Conservation (phyloP, 2,888 invertebrate genomes). For the Xanthia togata region DNA sequence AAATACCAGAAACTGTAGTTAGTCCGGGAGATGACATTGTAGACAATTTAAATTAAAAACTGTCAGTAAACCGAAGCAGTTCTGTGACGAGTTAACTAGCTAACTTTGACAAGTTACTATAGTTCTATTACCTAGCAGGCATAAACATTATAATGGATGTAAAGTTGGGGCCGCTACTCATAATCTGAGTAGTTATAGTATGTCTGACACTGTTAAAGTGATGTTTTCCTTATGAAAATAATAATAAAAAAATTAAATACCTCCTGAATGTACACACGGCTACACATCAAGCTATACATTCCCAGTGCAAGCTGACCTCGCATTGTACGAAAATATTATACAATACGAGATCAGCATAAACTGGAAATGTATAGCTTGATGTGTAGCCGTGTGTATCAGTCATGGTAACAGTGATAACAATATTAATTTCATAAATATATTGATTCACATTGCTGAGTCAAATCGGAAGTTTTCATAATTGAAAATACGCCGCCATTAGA, state of each 20-base stretch:
- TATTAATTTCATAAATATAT: not conserved
- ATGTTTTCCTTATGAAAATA: not conserved
- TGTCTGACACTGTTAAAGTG: not conserved
- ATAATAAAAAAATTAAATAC: not conserved
- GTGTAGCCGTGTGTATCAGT: not conserved
- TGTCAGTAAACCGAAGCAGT: slow-evolving; percentile 11
- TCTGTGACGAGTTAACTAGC: slow-evolving; percentile 12
- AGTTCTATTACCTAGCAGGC: not conserved
- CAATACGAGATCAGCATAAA: too few species aligned
- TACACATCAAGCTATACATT: too few species aligned
- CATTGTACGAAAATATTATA: too few species aligned
- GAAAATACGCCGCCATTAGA: not conserved
- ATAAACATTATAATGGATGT: slow-evolving; percentile 11
- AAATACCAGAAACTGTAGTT: slow-evolving; percentile 15
- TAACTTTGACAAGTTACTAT: slow-evolving; percentile 26
- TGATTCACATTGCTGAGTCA: not conserved
- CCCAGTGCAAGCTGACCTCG: too few species aligned
- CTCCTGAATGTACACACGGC: not conserved
- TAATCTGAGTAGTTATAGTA: not conserved
- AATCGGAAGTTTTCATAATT: not conserved
- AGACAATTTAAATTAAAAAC: slow-evolving; percentile 33
- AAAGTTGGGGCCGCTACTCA: not conserved
- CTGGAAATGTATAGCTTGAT: too few species aligned
- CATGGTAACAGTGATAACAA: not conserved
- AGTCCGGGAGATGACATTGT: not conserved